A percentile compares a stretch with the other conserved stretches of the same genome.
Evolutionary conservation across 2,113 vertebrate genomes (phyloP).

Genomic region (Danio rerio): GRCz12tu NC_133180.1:30399501-30400000

Average conservation of each 20-base stretch:
- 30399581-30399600: constrained; percentile 40
- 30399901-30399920: too few species aligned
- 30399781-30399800: constrained; percentile 3
- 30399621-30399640: constrained; percentile 56
- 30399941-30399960: too few species aligned
- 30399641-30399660: constrained; percentile 84
- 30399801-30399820: neutral
- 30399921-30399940: too few species aligned
- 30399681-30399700: constrained; percentile 93
- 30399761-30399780: constrained; percentile 9
- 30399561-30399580: constrained; percentile 52
- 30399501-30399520: constrained; percentile 51
- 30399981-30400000: too few species aligned
- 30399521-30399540: constrained; percentile 40
- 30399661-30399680: constrained; percentile 92
- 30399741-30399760: constrained; percentile 1
- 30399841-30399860: too few species aligned
- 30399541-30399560: constrained; percentile 49
- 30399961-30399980: too few species aligned
- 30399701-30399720: constrained; percentile 49
- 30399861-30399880: too few species aligned
- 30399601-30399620: constrained; percentile 57
- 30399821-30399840: neutral
- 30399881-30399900: too few species aligned
- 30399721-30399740: constrained; percentile 3